phyloP scores from a whole-genome alignment of 2,888 invertebrate genomes.

The Alviniconcha strummeri region DNA sequence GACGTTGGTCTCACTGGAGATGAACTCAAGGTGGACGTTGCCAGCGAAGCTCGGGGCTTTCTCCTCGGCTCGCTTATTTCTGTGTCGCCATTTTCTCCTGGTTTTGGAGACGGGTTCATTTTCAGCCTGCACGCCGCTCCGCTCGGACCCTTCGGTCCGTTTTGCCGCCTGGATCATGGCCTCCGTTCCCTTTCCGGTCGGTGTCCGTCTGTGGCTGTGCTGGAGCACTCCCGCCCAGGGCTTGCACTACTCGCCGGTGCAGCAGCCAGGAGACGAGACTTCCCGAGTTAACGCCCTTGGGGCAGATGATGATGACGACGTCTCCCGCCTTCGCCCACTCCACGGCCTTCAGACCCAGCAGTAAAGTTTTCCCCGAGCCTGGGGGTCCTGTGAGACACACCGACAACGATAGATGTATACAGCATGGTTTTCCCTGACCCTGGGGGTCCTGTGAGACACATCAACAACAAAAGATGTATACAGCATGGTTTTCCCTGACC shows the following conservation, averaged over 20 bases:
- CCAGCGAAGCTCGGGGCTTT: not conserved
- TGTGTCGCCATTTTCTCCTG: not conserved
- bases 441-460: not conserved
- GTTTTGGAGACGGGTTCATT: not conserved
- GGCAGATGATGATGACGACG: constrained; percentile 17
- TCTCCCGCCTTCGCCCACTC: constrained; percentile 24
- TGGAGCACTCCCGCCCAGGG: not conserved
- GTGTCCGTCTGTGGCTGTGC: no score
- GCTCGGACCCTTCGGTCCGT: no score
- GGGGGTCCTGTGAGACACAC: not conserved
- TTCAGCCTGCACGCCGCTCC: no score
- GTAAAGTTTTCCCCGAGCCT: constrained; percentile 25
- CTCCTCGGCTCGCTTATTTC: not conserved
- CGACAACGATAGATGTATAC: no score
- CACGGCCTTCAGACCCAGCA: constrained; percentile 26
- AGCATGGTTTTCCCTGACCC: no score
- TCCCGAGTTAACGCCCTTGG: not conserved
- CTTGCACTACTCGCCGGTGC: not conserved
- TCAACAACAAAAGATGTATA: no score
- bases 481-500: no score
- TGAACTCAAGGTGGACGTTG: not conserved
- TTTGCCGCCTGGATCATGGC: no score
- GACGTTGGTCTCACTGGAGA: constrained; percentile 13
- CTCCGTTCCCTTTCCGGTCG: no score
- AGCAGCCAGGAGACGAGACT: constrained; percentile 24